A percentile compares a stretch with the other conserved stretches of the same genome.
Conservation (phyloP, 2,888 invertebrate genomes). For the Clunio marinus region DNA sequence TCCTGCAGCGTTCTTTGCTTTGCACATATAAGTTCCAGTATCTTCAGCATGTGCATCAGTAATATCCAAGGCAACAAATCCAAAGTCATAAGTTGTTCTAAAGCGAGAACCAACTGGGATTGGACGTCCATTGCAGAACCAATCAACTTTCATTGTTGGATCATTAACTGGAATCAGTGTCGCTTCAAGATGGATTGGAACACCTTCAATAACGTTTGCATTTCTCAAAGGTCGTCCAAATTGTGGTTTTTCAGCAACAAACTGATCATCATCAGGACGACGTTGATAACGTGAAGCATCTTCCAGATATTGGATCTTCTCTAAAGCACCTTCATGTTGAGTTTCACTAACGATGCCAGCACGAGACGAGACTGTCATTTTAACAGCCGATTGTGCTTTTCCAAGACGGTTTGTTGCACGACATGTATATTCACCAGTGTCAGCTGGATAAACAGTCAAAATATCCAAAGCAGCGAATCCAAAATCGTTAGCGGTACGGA, state of each 20-base stretch:
- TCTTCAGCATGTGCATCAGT: constrained; percentile 96
- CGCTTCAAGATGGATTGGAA: constrained; percentile 86
- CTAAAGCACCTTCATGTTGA: constrained; percentile 86
- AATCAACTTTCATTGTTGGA: constrained; percentile 97
- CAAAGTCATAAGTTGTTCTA: constrained; percentile 95
- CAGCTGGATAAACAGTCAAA: constrained; percentile 87
- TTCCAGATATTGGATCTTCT: constrained; percentile 89
- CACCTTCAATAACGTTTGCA: constrained; percentile 79
- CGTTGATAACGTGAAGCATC: constrained; percentile 74
- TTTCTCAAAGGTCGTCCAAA: constrained; percentile 85
- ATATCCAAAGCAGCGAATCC: constrained; percentile 96
- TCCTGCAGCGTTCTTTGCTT: constrained; percentile 90
- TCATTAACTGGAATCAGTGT: constrained; percentile 96
- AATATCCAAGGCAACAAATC: constrained; percentile 94
- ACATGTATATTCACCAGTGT: constrained; percentile 88
- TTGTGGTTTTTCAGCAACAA: constrained; percentile 78
- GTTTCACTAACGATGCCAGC: constrained; percentile 83
- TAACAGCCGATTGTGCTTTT: constrained; percentile 75
- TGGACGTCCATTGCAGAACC: constrained; percentile 94
- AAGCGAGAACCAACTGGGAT: constrained; percentile 92
- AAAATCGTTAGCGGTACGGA: constrained; percentile 92
- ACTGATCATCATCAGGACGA: constrained; percentile 66
- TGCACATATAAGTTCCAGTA: constrained; percentile 94
- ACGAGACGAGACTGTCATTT: constrained; percentile 74
- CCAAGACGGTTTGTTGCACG: constrained; percentile 82